Evolutionary conservation across 1,140 invertebrate genomes (phyloP), one percentile per base, ranked within the genome.

Genomic region (Brevipalpus yothersi): DNA sequence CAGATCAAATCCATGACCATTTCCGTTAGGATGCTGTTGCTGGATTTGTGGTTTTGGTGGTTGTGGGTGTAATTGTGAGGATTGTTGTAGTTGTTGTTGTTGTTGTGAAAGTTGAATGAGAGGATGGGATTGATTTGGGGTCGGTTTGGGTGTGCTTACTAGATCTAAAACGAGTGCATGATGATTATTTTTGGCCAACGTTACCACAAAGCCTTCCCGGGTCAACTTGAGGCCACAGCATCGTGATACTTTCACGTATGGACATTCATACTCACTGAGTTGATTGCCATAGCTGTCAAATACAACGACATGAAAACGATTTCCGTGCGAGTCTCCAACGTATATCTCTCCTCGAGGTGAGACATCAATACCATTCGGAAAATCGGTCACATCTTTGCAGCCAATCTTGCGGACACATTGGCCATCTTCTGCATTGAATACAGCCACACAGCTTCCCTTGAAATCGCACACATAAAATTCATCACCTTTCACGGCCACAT

Each of bases 391-490:
- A 69, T 82, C 87, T 71, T 93, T 87, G 73, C 82, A 84, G 58
- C 89, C 90, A 73, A 94, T 92, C 62, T 87, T 82, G 63, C 88
- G 82, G 61, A 91, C 71, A 72, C 89, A 93, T 59, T 80, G 79
- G 62, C 91, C 90, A 58, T 87, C 83, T 69, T 90, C 85, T 2
- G 31, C 2, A 68, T 82, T 83, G 71, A 92, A 93, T n/a, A 94
- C 89, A 31, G 89, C 86, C 15, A 95, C 89, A 70, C 88, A 92
- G 71, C 94, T 90, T 55, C 88, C 89, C 74, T 95, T 94, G 70
- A 94, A 95, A 72, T 95, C 91, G 71, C 90, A 94, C 21, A 94
- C 86, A 74, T 88, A 95, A 73, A 86, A 93, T 71, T 92, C 86
- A 67, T 88, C 86, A 61, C 84, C 84, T 71, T 74, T 71, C 64